phyloP scores from a whole-genome alignment of 2,888 invertebrate genomes.

The Agonopterix subpropinquella region DNA sequence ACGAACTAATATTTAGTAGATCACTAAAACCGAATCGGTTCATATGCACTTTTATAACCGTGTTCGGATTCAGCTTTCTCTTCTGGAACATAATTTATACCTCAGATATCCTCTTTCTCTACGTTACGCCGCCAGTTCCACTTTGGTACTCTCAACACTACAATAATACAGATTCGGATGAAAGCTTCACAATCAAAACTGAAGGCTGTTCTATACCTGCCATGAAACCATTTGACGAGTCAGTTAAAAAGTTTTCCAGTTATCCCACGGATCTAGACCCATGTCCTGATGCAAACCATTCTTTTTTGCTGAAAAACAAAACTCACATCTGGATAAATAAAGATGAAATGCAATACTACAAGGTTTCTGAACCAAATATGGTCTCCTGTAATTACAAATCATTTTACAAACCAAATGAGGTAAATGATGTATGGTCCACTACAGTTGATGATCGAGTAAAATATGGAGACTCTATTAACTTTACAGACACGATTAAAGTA shows the following conservation, averaged over 20 bases:
- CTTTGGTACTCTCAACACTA: background rate
- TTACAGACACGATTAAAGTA: constrained; percentile 45
- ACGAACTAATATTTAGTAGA: too few relatives aligned
- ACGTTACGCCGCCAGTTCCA: too few relatives aligned
- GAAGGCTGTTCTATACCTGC: constrained; percentile 78
- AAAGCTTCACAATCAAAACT: constrained; percentile 58
- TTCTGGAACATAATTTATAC: too few relatives aligned
- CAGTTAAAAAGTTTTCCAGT: constrained; percentile 59
- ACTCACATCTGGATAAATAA: constrained; percentile 68
- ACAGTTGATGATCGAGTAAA: constrained; percentile 46
- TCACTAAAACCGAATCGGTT: too few relatives aligned
- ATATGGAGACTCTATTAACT: constrained; percentile 55
- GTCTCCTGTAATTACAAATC: constrained; percentile 75
- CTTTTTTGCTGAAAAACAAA: constrained; percentile 69
- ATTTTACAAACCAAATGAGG: constrained; percentile 59
- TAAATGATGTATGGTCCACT: constrained; percentile 40
- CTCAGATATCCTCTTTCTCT: too few relatives aligned
- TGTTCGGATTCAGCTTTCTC: too few relatives aligned
- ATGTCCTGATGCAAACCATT: constrained; percentile 38
- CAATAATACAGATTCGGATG: background rate
- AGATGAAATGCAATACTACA: constrained; percentile 54
- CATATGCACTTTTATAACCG: too few relatives aligned
- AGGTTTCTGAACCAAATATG: constrained; percentile 76
- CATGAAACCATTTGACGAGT: constrained; percentile 69
- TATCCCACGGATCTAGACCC: constrained; percentile 71